Percentiles rank a stretch among this genome's conserved stretches.
Conservation (phyloP, 2,797 vertebrate species). For the Gorsachius magnificus region DNA sequence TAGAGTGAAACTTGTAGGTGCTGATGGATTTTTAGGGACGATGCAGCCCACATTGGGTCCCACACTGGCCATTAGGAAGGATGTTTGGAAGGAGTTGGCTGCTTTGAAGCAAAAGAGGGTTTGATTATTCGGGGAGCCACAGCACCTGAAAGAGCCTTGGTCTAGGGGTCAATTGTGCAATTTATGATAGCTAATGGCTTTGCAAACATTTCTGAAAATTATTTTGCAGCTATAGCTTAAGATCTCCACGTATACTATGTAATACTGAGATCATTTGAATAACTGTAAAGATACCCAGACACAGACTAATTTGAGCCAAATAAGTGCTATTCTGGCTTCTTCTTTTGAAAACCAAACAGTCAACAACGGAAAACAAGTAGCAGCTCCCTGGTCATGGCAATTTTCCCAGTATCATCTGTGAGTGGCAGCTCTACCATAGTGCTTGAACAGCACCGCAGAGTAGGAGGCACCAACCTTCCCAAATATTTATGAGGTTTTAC, state of each 20-base stretch:
- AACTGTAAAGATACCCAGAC: neutral
- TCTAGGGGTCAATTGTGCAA: neutral
- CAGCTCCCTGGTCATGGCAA: slow-evolving; percentile 57
- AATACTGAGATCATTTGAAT: neutral
- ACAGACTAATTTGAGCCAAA: slow-evolving; percentile 27
- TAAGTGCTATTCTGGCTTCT: slow-evolving; percentile 42
- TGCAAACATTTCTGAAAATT: neutral
- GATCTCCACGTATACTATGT: neutral
- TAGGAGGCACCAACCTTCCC: slow-evolving; percentile 61
- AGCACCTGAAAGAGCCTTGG: neutral
- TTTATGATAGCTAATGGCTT: neutral
- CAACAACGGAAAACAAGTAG: neutral
- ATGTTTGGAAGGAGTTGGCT: neutral
- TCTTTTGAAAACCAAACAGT: slow-evolving; percentile 28
- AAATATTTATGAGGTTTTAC: neutral
- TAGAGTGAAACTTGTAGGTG: neutral
- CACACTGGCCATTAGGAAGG: neutral
- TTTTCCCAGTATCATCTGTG: slow-evolving; percentile 63
- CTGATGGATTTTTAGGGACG: neutral
- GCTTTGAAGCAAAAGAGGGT: neutral
- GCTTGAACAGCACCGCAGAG: neutral
- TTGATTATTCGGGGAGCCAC: neutral
- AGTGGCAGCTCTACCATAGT: slow-evolving; percentile 30
- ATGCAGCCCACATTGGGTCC: neutral
- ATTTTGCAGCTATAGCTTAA: neutral